Evolutionary conservation across 2,797 vertebrate genomes (phyloP).

Genomic region (Cetoscarus ocellatus): DNA sequence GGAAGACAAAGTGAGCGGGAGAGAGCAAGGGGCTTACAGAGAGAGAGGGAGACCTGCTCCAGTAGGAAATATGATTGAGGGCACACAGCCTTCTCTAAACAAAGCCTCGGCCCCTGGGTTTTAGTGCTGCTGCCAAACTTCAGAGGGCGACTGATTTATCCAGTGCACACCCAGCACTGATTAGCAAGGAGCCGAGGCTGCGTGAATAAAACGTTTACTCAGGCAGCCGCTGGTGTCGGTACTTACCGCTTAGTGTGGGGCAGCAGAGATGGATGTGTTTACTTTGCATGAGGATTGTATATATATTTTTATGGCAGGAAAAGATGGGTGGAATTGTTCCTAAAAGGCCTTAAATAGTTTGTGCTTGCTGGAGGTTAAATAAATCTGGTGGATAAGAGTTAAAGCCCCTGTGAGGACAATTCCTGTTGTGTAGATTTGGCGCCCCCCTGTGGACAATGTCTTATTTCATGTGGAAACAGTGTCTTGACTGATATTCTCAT

Average conservation of each 20-base stretch:
- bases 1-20: constrained; percentile 53
- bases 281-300: too few species aligned
- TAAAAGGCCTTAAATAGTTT: neutral
- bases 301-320: constrained; percentile 1
- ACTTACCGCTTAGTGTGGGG: constrained; percentile 43
- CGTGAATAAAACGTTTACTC: constrained; percentile 81
- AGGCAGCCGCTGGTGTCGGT: constrained; percentile 64
- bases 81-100: constrained; percentile 75
- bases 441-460: too few species aligned
- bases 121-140: constrained; percentile 83
- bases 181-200: constrained; percentile 70
- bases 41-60: constrained; percentile 60
- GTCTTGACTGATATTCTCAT: too few species aligned
- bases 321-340: constrained; percentile 14
- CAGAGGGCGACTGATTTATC: constrained; percentile 84
- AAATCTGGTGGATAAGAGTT: too few species aligned
- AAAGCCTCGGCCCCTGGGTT: constrained; percentile 69
- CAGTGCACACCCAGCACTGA: constrained; percentile 74
- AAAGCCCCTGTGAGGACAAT: too few species aligned
- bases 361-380: too few species aligned
- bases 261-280: constrained; percentile 2
- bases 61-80: constrained; percentile 82
- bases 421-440: too few species aligned
- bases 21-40: constrained; percentile 49
- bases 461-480: too few species aligned